Conservation (phyloP, 2,113 vertebrate species). For the Eudyptes chrysolophus region DNA sequence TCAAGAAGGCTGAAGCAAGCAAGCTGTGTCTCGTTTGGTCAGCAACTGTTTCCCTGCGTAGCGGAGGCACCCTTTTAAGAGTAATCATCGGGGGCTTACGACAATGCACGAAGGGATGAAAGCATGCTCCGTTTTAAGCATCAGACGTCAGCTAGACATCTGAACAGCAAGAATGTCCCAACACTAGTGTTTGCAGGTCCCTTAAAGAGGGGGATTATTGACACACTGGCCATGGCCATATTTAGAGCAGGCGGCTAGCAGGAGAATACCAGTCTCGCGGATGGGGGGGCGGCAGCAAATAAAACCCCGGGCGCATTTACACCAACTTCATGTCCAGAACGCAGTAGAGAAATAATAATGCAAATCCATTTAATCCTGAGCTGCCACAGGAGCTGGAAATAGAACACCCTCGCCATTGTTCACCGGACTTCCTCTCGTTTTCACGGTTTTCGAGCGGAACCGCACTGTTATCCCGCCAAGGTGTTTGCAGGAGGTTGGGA, state of each 20-base stretch:
- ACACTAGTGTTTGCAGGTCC: conserved; percentile 76
- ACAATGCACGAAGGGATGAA: conserved; percentile 87
- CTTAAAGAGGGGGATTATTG: conserved; percentile 79
- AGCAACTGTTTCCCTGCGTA: conserved; percentile 79
- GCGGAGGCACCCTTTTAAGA: conserved; percentile 87
- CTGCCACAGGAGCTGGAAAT: not conserved
- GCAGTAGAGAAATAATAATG: not conserved
- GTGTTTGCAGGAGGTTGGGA: not conserved
- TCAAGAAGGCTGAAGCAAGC: conserved; percentile 51
- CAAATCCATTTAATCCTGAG: conserved; percentile 12
- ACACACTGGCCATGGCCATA: conserved; percentile 80
- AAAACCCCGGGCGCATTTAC: not conserved
- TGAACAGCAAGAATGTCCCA: conserved; percentile 93
- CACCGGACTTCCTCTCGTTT: not conserved
- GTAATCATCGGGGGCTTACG: conserved; percentile 73
- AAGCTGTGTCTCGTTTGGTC: conserved; percentile 42
- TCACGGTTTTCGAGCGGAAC: not conserved
- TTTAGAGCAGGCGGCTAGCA: conserved; percentile 78
- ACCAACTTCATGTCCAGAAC: not conserved
- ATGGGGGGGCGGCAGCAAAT: not conserved
- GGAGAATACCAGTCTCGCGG: conserved; percentile 34
- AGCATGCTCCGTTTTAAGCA: conserved; percentile 91
- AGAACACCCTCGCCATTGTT: not conserved
- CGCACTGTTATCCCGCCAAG: not conserved
- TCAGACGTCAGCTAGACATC: conserved; percentile 86